These are phyloP conservation scores for Zootoca vivipara DNA, from an alignment of 2,113 vertebrate genomes.

Conservation along the genomic window DNA sequence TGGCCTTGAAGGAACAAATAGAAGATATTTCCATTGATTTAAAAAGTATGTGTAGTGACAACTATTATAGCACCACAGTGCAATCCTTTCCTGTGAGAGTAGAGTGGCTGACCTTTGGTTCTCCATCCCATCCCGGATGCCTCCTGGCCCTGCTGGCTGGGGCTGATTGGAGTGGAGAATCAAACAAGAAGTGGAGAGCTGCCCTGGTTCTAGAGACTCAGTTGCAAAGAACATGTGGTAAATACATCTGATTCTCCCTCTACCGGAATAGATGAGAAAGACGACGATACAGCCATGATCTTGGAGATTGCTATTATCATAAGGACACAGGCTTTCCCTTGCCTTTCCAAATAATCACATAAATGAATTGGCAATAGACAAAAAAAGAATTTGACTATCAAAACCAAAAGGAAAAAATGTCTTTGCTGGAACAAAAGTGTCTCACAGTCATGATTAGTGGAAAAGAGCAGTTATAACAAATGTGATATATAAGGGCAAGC, in stretches of 20 bases:
- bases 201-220: too few species aligned
- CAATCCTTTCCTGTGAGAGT: not conserved
- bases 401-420: not conserved
- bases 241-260: not conserved
- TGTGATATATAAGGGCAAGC: conserved; percentile 43
- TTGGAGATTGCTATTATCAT: not conserved
- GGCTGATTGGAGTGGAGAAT: too few species aligned
- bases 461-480: not conserved
- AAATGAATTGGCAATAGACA: not conserved
- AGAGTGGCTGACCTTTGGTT: too few species aligned
- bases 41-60: not conserved
- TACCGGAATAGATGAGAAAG: too few species aligned
- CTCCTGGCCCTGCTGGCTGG: too few species aligned
- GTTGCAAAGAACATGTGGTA: not conserved
- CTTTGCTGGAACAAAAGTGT: not conserved
- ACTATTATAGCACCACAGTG: not conserved
- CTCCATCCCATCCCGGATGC: too few species aligned
- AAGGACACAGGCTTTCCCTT: not conserved
- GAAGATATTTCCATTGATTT: rapidly evolving
- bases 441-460: not conserved
- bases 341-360: not conserved
- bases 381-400: not conserved
- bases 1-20: not conserved
- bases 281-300: not conserved
- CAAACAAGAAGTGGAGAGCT: too few species aligned